Evolutionary conservation across 1,140 invertebrate genomes (phyloP).

Genomic region (Drosophila repleta): DNA sequence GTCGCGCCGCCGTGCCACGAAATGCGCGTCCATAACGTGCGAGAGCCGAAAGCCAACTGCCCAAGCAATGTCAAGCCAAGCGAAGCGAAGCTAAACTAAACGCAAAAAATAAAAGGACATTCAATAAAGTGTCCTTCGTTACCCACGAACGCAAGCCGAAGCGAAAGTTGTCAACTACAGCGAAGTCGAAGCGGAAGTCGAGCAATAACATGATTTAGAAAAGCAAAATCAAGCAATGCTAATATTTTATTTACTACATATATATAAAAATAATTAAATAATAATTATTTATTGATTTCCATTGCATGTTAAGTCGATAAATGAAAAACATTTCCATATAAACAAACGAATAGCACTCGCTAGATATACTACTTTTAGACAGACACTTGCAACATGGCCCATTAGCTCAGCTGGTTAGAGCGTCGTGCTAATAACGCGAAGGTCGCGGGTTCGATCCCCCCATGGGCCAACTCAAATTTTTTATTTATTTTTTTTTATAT

Average conservation of each 20-base stretch:
- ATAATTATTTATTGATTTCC: slow-evolving; percentile 3
- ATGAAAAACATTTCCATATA: not conserved
- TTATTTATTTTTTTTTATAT: not conserved
- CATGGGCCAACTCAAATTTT: slow-evolving; percentile 59
- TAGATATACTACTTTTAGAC: not conserved
- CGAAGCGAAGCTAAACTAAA: slow-evolving; percentile 32
- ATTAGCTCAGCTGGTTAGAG: slow-evolving; percentile 85
- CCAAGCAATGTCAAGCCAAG: slow-evolving; percentile 37
- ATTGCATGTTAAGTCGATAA: slow-evolving; percentile 12
- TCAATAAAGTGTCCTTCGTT: slow-evolving; percentile 49
- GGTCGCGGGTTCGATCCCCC: slow-evolving; percentile 87
- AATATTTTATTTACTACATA: not conserved
- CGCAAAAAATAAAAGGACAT: slow-evolving; percentile 32
- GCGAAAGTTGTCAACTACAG: slow-evolving; percentile 30
- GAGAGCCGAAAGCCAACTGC: slow-evolving; percentile 74
- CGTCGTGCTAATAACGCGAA: slow-evolving; percentile 86
- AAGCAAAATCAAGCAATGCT: not conserved
- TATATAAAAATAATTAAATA: not conserved
- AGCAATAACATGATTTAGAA: slow-evolving; percentile 14
- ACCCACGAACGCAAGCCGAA: slow-evolving; percentile 23
- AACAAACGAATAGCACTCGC: not conserved
- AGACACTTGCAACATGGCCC: slow-evolving; percentile 57
- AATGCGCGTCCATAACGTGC: slow-evolving; percentile 55
- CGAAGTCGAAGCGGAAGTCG: not conserved
- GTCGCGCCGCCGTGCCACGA: not conserved